Evolutionary conservation across 2,797 vertebrate genomes (phyloP).

Genomic region (Pelodytes ibericus): DNA sequence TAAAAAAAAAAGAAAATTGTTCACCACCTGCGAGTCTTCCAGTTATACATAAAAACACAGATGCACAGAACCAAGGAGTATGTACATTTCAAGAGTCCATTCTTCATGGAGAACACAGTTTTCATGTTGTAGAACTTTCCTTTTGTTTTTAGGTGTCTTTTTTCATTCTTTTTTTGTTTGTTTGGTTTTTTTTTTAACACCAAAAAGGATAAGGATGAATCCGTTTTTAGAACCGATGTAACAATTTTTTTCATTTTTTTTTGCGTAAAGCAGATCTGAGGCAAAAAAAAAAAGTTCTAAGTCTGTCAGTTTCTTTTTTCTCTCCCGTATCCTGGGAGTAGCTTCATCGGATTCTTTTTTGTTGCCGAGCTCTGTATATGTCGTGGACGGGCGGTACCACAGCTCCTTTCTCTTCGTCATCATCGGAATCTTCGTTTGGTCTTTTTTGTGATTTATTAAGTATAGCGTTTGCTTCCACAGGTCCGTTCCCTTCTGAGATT

Average conservation of each 20-base stretch:
- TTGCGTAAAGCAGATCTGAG: slow-evolving; percentile 69
- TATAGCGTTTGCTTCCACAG: slow-evolving; percentile 87
- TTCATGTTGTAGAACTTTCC: slow-evolving; percentile 59
- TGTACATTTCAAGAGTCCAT: slow-evolving; percentile 60
- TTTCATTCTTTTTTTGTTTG: slow-evolving; percentile 43
- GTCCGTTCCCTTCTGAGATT: slow-evolving; percentile 88
- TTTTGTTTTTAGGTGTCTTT: neutral
- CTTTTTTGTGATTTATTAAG: slow-evolving; percentile 91
- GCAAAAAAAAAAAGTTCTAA: slow-evolving; percentile 57
- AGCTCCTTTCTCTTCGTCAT: slow-evolving; percentile 95
- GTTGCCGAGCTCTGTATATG: slow-evolving; percentile 96
- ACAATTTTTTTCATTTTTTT: slow-evolving; percentile 58
- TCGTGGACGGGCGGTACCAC: slow-evolving; percentile 95
- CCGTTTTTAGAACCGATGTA: slow-evolving; percentile 62
- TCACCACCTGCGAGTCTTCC: slow-evolving; percentile 71
- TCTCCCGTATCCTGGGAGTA: neutral
- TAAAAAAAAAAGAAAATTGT: slow-evolving; percentile 84
- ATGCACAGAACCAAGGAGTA: slow-evolving; percentile 66
- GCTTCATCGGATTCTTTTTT: slow-evolving; percentile 94
- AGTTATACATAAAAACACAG: slow-evolving; percentile 67
- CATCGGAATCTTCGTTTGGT: slow-evolving; percentile 93
- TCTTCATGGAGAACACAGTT: slow-evolving; percentile 4
- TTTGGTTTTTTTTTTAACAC: slow-evolving; percentile 62
- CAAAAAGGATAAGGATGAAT: too few species aligned
- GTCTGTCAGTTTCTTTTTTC: slow-evolving; percentile 30